Conservation (phyloP, 2,797 vertebrate species). For the Poecilia velifera region DNA sequence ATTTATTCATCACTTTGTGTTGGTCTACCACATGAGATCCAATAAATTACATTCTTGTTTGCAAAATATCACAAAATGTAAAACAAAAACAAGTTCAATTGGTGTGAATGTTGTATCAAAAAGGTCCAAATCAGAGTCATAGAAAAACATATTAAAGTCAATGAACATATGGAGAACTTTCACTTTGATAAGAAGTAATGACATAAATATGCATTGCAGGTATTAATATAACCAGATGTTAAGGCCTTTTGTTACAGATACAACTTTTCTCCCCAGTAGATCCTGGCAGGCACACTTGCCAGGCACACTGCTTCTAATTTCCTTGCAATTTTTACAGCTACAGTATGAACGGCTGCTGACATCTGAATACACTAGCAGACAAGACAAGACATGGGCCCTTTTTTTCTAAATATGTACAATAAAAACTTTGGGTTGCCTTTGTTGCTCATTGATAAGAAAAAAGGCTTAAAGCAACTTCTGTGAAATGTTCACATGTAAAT, state of each 20-base stretch:
- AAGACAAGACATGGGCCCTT: slow-evolving; percentile 60
- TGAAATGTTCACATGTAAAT: background rate
- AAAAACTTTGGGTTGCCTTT: slow-evolving; percentile 20
- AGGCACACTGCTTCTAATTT: slow-evolving; percentile 14
- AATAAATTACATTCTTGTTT: background rate
- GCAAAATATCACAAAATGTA: background rate
- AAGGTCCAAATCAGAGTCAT: background rate
- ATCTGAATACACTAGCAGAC: slow-evolving; percentile 54
- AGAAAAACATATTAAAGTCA: background rate
- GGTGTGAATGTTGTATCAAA: background rate
- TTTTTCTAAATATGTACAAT: slow-evolving; percentile 22
- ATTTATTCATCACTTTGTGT: background rate
- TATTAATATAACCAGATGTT: background rate
- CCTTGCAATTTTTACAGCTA: slow-evolving; percentile 15
- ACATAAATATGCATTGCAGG: background rate
- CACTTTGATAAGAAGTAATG: background rate
- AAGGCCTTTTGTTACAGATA: background rate
- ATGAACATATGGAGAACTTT: background rate
- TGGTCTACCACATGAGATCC: background rate
- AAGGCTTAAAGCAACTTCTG: slow-evolving; percentile 15
- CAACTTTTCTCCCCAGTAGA: slow-evolving; percentile 7
- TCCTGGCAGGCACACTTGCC: background rate
- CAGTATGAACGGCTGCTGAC: slow-evolving; percentile 43
- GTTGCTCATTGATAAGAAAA: slow-evolving; percentile 7
- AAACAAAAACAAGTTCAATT: background rate